These are phyloP conservation scores for Rotaria magnacalcarata DNA, from an alignment of 2,888 invertebrate genomes.

Conservation along the genomic window DNA sequence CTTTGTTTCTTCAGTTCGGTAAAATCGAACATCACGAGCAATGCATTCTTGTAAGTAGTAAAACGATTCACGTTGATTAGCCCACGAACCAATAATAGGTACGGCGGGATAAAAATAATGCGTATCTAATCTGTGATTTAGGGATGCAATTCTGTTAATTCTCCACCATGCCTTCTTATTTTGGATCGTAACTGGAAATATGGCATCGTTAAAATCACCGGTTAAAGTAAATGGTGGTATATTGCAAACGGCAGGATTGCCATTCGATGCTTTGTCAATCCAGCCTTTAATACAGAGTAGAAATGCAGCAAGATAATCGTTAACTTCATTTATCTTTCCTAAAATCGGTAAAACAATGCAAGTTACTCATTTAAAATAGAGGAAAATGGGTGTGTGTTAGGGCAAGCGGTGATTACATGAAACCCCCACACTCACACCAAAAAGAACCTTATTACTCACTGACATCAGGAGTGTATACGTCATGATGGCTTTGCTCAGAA, in stretches of 20 bases:
- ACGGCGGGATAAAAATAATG: too few relatives aligned
- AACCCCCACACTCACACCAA: too few relatives aligned
- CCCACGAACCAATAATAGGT: not conserved
- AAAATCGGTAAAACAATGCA: too few relatives aligned
- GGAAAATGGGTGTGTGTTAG: too few relatives aligned
- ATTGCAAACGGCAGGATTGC: not conserved
- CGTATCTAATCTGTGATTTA: too few relatives aligned
- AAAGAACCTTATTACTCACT: too few relatives aligned
- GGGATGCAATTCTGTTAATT: too few relatives aligned
- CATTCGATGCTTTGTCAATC: not conserved
- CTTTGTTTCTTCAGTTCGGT: not conserved
- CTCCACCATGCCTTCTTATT: not conserved
- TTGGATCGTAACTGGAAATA: not conserved
- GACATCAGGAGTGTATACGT: too few relatives aligned
- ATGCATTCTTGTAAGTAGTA: not conserved
- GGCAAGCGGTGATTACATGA: too few relatives aligned
- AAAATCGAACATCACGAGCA: not conserved
- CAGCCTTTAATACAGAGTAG: not conserved
- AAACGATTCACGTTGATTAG: not conserved
- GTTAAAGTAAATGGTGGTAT: not conserved
- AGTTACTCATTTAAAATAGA: too few relatives aligned
- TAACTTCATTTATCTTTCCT: not conserved
- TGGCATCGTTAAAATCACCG: not conserved
- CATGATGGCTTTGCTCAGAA: too few relatives aligned
- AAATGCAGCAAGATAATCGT: not conserved